Base-by-base conservation (phyloP, 2,797 vertebrate species). In the Threskiornis aethiopicus region DNA sequence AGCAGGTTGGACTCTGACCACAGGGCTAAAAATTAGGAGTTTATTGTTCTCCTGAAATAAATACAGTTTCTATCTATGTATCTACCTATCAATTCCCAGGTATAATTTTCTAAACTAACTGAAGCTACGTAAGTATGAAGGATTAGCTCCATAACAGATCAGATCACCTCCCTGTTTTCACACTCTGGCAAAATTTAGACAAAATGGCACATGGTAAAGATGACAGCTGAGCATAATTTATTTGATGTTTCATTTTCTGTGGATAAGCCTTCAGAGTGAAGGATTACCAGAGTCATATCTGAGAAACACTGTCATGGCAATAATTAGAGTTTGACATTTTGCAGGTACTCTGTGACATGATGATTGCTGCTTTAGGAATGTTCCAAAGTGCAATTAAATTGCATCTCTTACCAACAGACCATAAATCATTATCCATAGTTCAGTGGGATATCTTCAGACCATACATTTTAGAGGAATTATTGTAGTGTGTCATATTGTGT, bases 261-360 rank as follows among this genome's bases (percentile, higher is more conserved):
- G 79, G 19, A 51, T 89, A 86, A 89, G 20, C 22, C 33, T 96
- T 92, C 92, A 85, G 52, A 92, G 65, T 92, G 94, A 96, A 94
- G 58, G 72, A 96, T 93, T 93, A 78, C 57, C 29, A 35, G 46
- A 88, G 82, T 92, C 52, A 93, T 87, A 92, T 83, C 81, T 91
- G 57, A 94, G 59, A 91, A 93, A 87, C 19, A 80, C 47, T 67
- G 52, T 75, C 71, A 71, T 76, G 72, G 72, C 93, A 96, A 91
- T 95, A 83, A 96, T 96, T 80, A 87, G 47, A 83, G 41, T 94
- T 71, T 97, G 92, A 89, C 71, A 89, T 91, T 93, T 97, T 87
- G 19, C 93, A 96, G 67, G 92, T 93, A 85, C 44, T 87, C 76
- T 87, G 51, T 96, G 92, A 91, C 89, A 90, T 66, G 75, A 95